phyloP scores from a whole-genome alignment of 2,888 invertebrate genomes.

The Drosophila neotestacea region DNA sequence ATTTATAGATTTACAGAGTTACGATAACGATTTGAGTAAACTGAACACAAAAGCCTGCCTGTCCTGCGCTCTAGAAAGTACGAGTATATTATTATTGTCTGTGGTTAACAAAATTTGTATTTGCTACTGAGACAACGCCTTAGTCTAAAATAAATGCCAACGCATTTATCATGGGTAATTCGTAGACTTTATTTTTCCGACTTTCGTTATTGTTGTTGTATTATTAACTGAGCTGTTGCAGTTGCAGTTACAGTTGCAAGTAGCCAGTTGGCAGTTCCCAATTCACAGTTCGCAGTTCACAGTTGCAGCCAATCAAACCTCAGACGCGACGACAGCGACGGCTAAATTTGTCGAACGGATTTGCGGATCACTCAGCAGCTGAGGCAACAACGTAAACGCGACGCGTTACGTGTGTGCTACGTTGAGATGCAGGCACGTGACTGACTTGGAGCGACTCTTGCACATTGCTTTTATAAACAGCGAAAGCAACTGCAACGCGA shows the following conservation, averaged over 20 bases:
- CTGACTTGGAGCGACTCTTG: constrained; percentile 67
- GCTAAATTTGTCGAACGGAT: constrained; percentile 44
- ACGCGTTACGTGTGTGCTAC: constrained; percentile 59
- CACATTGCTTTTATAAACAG: constrained; percentile 77
- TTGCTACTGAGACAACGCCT: constrained; percentile 50
- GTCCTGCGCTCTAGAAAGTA: constrained; percentile 62
- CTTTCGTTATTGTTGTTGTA: constrained; percentile 2
- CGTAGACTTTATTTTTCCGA: constrained; percentile 3
- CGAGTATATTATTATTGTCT: constrained; percentile 42
- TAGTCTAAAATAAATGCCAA: constrained; percentile 40
- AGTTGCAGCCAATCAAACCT: constrained; percentile 67
- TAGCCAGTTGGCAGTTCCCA: constrained; percentile 12
- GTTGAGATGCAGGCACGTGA: constrained; percentile 80
- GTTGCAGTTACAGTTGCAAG: neutral
- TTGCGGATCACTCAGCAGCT: constrained; percentile 72
- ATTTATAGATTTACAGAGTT: constrained; percentile 15
- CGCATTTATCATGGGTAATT: constrained; percentile 39
- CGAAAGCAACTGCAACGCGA: constrained; percentile 12
- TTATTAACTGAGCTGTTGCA: constrained; percentile 2
- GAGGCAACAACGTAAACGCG: constrained; percentile 49
- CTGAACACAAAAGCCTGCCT: constrained; percentile 67
- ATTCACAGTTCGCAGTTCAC: constrained; percentile 7
- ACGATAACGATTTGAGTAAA: constrained; percentile 18
- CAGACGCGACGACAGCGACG: constrained; percentile 51
- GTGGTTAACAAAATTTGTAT: constrained; percentile 27